Conservation (phyloP, 1,140 invertebrate genomes). For the Galendromus occidentalis region DNA sequence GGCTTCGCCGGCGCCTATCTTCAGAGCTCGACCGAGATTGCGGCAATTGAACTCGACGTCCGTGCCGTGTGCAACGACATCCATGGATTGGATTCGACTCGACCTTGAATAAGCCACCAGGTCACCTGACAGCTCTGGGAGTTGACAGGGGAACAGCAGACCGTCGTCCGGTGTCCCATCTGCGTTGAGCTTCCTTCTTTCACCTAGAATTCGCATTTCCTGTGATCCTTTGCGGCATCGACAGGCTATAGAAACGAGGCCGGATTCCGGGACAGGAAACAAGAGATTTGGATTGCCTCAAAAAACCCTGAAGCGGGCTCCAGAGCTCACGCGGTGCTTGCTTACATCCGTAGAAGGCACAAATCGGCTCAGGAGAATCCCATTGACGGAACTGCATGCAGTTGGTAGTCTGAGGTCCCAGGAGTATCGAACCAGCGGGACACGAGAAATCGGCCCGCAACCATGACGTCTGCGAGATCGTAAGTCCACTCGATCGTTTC, state of each 20-base stretch:
- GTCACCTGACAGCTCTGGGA: background rate
- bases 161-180: background rate
- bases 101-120: background rate
- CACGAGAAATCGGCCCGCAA: background rate
- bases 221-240: too few species aligned
- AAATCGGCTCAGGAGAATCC: background rate
- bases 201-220: background rate
- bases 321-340: too few species aligned
- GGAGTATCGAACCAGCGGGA: background rate
- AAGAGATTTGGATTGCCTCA: too few species aligned
- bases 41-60: conserved; percentile 2
- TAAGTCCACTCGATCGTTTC: background rate
- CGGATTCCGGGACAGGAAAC: too few species aligned
- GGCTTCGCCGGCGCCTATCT: background rate
- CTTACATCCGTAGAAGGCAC: background rate
- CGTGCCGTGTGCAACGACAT: background rate
- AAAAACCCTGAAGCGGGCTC: too few species aligned
- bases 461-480: background rate
- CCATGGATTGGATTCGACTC: background rate
- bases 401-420: background rate
- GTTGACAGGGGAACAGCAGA: conserved; percentile 3
- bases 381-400: conserved; percentile 10
- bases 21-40: background rate
- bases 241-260: too few species aligned
- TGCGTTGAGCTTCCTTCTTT: background rate